phyloP scores from a whole-genome alignment of 2,113 vertebrate genomes.

The Campylomormyrus tamandua region DNA sequence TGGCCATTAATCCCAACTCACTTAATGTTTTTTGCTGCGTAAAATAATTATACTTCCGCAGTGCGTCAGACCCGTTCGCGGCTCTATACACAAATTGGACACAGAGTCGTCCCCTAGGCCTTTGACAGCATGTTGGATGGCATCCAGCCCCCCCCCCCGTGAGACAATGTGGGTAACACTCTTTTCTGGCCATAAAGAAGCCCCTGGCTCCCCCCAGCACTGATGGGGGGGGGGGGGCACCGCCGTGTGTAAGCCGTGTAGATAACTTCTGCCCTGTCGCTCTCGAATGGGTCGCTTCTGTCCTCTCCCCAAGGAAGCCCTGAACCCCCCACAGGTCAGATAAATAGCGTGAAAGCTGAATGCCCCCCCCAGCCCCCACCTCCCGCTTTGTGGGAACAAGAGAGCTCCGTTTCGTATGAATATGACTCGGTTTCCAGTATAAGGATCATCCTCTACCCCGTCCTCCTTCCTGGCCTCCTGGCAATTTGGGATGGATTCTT shows the following conservation, averaged over 20 bases:
- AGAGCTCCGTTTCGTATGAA: neutral
- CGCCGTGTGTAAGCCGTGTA: conserved; percentile 42
- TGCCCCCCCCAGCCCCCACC: neutral
- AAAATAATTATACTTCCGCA: neutral
- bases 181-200: neutral
- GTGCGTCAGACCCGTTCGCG: no score
- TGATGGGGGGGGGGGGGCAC: neutral
- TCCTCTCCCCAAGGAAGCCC: conserved; percentile 57
- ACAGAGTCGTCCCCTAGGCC: neutral
- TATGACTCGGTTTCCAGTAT: conserved; percentile 32
- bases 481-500: neutral
- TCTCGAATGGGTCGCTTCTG: conserved; percentile 57
- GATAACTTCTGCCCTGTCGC: conserved; percentile 51
- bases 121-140: neutral
- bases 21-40: neutral
- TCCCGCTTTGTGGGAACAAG: neutral
- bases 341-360: conserved; percentile 54
- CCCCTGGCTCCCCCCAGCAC: neutral
- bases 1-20: neutral
- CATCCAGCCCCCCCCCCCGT: neutral
- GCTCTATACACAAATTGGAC: neutral
- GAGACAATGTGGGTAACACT: conserved; percentile 10
- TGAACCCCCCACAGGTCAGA: conserved; percentile 56
- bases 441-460: conserved; percentile 14
- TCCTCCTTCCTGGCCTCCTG: conserved; percentile 6